Evolutionary conservation across 2,797 vertebrate species (phyloP).

Genomic region (Oryzias dopingdopingensis): DNA sequence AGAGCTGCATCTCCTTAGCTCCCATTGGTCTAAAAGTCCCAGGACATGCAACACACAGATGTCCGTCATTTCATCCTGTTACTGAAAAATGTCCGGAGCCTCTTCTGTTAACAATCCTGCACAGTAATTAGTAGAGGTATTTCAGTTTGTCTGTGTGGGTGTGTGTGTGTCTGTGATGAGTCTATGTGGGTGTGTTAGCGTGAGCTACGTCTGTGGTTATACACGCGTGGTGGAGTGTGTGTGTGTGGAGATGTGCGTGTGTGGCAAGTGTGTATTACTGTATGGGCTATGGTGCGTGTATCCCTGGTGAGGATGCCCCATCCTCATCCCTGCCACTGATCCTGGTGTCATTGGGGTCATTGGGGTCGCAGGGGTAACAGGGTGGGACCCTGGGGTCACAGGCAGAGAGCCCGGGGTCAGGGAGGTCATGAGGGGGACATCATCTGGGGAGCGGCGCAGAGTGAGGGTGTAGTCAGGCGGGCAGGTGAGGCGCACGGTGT

Average conservation of each 20-base stretch:
- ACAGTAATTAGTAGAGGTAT: constrained; percentile 78
- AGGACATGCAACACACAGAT: constrained; percentile 72
- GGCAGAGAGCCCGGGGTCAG: constrained; percentile 81
- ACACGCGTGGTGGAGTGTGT: constrained; percentile 96
- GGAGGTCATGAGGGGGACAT: constrained; percentile 92
- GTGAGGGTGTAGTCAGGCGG: constrained; percentile 94
- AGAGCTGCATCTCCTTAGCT: constrained; percentile 63
- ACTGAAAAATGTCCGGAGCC: constrained; percentile 64
- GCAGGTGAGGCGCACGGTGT: constrained; percentile 88
- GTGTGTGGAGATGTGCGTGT: constrained; percentile 87
- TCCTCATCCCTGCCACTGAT: constrained; percentile 87
- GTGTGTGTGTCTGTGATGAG: not conserved
- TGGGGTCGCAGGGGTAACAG: constrained; percentile 71
- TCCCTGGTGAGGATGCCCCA: constrained; percentile 87
- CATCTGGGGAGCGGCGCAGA: constrained; percentile 90
- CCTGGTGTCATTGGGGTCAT: constrained; percentile 96
- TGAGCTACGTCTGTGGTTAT: constrained; percentile 78
- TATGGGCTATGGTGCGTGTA: constrained; percentile 91
- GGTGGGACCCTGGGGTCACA: constrained; percentile 72
- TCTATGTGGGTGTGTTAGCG: constrained; percentile 11
- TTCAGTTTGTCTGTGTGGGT: constrained; percentile 61
- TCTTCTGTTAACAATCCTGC: constrained; percentile 73
- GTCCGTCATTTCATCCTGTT: constrained; percentile 64
- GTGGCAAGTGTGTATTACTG: constrained; percentile 92
- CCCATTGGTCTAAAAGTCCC: constrained; percentile 49